Evolutionary conservation across 2,888 invertebrate genomes (phyloP).

Genomic region (Sarcophaga rosellei): DNA sequence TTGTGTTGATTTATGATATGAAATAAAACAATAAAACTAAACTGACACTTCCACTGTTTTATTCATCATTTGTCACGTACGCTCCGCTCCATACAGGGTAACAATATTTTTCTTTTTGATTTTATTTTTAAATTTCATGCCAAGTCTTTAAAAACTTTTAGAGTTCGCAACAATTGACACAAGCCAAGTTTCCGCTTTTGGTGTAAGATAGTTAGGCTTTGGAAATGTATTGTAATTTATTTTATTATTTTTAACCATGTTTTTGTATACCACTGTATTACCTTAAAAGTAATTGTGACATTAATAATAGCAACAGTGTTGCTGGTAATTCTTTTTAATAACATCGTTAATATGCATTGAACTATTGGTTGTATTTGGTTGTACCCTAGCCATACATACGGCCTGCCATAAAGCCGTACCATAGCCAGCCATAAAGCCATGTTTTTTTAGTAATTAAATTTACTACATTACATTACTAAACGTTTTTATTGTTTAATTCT

Average conservation of each 20-base stretch:
- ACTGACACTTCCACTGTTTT: constrained; percentile 57
- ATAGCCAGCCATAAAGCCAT: not conserved
- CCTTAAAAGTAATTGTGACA: constrained; percentile 13
- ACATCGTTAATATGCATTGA: constrained; percentile 34
- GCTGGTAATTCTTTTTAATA: constrained; percentile 47
- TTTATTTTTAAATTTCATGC: too few relatives aligned
- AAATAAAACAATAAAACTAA: constrained; percentile 41
- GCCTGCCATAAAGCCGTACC: not conserved
- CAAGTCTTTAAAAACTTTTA: too few relatives aligned
- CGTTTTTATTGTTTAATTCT: too few relatives aligned
- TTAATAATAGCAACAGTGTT: constrained; percentile 31
- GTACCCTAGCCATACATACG: not conserved
- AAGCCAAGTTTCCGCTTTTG: too few relatives aligned
- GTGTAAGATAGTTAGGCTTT: too few relatives aligned
- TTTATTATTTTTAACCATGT: not conserved
- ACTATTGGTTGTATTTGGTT: not conserved
- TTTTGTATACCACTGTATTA: not conserved
- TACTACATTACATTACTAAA: not conserved
- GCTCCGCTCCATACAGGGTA: not conserved
- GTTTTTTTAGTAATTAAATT: constrained; percentile 27
- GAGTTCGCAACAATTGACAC: too few relatives aligned
- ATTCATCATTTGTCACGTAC: constrained; percentile 58
- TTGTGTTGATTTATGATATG: constrained; percentile 32
- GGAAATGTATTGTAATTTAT: not conserved
- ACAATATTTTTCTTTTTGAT: not conserved